Evolutionary conservation across 2,888 invertebrate species (phyloP).

Genomic region (Eledone cirrhosa): DNA sequence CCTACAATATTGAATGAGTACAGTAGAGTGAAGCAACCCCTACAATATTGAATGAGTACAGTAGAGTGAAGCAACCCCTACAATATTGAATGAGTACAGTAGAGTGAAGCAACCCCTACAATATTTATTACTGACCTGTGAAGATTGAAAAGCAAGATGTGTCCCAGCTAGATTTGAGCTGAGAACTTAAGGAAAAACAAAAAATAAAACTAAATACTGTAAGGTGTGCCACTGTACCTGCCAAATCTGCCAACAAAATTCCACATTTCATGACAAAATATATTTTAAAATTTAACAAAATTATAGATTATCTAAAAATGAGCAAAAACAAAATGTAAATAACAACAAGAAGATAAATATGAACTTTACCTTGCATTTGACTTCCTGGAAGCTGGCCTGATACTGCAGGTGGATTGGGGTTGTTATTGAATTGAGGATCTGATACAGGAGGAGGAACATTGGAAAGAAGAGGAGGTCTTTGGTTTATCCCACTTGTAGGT

Average conservation of each 20-base stretch:
- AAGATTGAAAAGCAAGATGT: no score
- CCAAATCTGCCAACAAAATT: background rate
- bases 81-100: no score
- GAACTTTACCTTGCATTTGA: background rate
- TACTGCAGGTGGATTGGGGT: background rate
- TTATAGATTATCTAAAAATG: background rate
- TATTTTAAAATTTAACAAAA: background rate
- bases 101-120: no score
- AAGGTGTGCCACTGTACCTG: no score
- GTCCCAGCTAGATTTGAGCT: no score
- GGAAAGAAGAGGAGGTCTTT: conserved; percentile 17
- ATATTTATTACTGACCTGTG: no score
- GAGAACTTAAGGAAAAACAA: no score
- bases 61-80: no score
- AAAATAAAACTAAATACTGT: no score
- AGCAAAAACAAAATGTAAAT: background rate
- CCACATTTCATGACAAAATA: background rate
- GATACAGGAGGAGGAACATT: conserved; percentile 12
- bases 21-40: no score
- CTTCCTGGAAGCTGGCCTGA: background rate
- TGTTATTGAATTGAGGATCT: conserved; percentile 14
- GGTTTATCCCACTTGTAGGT: background rate
- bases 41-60: no score
- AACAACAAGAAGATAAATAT: background rate
- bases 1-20: no score